Conservation (phyloP, 2,797 vertebrate genomes). For the Lagodon rhomboides region DNA sequence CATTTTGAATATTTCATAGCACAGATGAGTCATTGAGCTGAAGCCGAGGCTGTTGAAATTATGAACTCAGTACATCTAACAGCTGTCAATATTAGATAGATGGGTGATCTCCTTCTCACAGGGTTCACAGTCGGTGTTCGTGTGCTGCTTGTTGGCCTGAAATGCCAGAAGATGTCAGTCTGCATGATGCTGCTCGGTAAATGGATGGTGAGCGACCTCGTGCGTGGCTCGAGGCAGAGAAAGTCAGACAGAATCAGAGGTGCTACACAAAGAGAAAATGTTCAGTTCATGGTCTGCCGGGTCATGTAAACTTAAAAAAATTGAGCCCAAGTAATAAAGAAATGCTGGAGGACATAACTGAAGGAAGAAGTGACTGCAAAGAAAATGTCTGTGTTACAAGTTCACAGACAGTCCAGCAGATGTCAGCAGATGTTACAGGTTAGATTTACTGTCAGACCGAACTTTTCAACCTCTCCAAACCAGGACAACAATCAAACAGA, state of each 20-base stretch:
- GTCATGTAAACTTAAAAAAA: slow-evolving; percentile 14
- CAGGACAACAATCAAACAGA: not conserved
- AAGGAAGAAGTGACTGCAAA: slow-evolving; percentile 9
- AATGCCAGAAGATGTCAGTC: slow-evolving; percentile 46
- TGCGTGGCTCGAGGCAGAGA: slow-evolving; percentile 17
- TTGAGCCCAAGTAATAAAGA: not conserved
- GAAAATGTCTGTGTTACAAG: slow-evolving; percentile 1
- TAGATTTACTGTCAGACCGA: not conserved
- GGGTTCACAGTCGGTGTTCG: not conserved
- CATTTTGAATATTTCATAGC: not conserved
- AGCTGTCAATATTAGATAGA: not conserved
- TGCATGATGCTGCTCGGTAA: slow-evolving; percentile 25
- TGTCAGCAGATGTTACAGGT: slow-evolving; percentile 69
- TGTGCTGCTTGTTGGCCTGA: slow-evolving; percentile 22
- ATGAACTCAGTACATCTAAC: not conserved
- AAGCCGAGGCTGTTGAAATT: not conserved
- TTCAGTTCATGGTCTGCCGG: slow-evolving; percentile 9
- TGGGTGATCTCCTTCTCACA: not conserved
- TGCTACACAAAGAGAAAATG: slow-evolving; percentile 9
- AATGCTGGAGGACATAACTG: not conserved
- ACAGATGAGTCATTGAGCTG: not conserved
- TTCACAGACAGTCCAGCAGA: slow-evolving; percentile 68
- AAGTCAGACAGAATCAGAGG: slow-evolving; percentile 22
- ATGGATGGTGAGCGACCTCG: slow-evolving; percentile 25
- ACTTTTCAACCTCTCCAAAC: not conserved